These are phyloP conservation scores for Hyperoplus immaculatus DNA, from an alignment of 2,797 vertebrate species.

Conservation along the genomic window DNA sequence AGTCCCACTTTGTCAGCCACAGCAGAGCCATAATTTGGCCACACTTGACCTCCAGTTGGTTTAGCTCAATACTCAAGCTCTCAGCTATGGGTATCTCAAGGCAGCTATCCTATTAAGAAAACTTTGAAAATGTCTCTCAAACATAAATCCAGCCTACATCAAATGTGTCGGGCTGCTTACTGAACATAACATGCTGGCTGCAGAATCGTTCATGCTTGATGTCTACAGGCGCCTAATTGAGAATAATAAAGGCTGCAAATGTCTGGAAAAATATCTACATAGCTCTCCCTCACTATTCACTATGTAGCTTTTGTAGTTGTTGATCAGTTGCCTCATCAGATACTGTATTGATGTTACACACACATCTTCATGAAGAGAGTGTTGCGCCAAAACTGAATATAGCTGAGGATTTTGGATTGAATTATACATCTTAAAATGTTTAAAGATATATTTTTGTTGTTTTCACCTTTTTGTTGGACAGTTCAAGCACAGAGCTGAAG, in stretches of 20 bases:
- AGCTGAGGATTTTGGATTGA: neutral
- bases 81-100: neutral
- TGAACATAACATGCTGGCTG: neutral
- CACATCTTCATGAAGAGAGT: slow-evolving; percentile 1
- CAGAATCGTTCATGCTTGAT: slow-evolving; percentile 13
- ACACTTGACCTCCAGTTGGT: slow-evolving; percentile 20
- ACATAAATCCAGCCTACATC: slow-evolving; percentile 2
- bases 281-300: neutral
- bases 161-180: neutral
- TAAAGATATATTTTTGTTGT: too few relatives aligned
- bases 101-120: neutral
- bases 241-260: slow-evolving; percentile 17
- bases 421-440: too few relatives aligned
- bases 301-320: neutral
- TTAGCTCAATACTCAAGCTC: slow-evolving; percentile 10
- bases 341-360: neutral
- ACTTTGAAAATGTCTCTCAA: slow-evolving; percentile 1
- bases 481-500: too few relatives aligned
- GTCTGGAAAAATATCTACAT: neutral
- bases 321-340: neutral
- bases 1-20: neutral
- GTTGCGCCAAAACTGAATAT: neutral
- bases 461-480: too few relatives aligned
- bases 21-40: slow-evolving; percentile 21
- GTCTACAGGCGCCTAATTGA: slow-evolving; percentile 11